A percentile compares a stretch with the other conserved stretches of the same genome.
These are phyloP conservation scores for Urocynchramus pylzowi DNA, from an alignment of 2,113 vertebrate species.

Conservation along the genomic window DNA sequence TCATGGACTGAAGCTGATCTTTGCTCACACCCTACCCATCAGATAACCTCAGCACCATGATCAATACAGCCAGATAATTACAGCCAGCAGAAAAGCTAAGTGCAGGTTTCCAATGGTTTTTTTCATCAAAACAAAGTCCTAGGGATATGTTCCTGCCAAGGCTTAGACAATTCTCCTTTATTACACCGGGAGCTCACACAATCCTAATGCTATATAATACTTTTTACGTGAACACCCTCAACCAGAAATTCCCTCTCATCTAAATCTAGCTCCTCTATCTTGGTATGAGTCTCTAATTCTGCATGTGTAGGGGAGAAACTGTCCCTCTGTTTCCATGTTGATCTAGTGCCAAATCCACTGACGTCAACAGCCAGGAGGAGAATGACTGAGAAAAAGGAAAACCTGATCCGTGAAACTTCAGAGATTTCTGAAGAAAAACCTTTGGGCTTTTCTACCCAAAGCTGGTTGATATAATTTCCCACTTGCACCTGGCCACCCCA, in stretches of 20 bases:
- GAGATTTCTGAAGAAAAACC: not conserved
- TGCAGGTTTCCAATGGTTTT: slow-evolving; percentile 3
- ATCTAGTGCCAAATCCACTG: not conserved
- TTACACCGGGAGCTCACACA: not conserved
- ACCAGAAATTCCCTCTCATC: slow-evolving; percentile 22
- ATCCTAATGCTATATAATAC: not conserved
- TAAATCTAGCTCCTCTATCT: slow-evolving; percentile 23
- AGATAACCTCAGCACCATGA: not conserved
- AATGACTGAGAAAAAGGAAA: not conserved
- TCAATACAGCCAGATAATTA: slow-evolving; percentile 58
- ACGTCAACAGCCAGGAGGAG: not conserved
- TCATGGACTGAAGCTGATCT: not conserved
- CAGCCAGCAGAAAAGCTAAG: slow-evolving; percentile 35
- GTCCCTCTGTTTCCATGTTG: slow-evolving; percentile 3
- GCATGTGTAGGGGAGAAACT: not conserved
- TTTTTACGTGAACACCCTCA: not conserved
- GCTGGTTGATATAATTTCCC: not conserved
- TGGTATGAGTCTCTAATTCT: not conserved
- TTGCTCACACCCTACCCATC: not conserved
- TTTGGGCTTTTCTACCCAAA: not conserved
- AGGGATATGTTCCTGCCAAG: not conserved
- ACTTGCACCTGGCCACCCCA: not conserved
- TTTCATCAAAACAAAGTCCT: slow-evolving; percentile 27
- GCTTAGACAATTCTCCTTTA: slow-evolving; percentile 5
- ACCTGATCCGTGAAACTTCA: not conserved